These are phyloP conservation scores for Luperina testacea DNA, from an alignment of 2,888 invertebrate genomes.

Conservation along the genomic window DNA sequence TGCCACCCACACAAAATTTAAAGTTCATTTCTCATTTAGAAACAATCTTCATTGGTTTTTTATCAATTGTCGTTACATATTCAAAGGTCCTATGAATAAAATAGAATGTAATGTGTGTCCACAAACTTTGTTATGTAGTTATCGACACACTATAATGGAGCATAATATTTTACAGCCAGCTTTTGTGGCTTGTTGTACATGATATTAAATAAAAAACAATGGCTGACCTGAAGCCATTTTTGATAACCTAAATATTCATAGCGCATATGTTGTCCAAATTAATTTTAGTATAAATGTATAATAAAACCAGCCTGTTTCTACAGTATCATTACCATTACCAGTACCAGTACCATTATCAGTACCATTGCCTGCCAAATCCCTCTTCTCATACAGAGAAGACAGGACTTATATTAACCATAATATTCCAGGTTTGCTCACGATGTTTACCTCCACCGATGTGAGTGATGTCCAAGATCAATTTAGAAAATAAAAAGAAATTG, in stretches of 20 bases:
- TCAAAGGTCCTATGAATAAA: slow-evolving; percentile 5
- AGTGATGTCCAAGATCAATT: too few species aligned
- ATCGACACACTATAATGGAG: slow-evolving; percentile 9
- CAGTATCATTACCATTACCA: too few species aligned
- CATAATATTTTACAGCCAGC: slow-evolving; percentile 48
- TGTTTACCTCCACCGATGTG: too few species aligned
- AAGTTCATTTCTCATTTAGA: background rate
- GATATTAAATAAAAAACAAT: slow-evolving; percentile 54
- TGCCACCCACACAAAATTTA: background rate
- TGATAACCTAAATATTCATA: slow-evolving; percentile 49
- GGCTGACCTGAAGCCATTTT: slow-evolving; percentile 40
- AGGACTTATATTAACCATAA: too few species aligned
- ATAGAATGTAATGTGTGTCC: background rate
- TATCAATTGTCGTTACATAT: background rate
- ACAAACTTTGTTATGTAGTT: slow-evolving; percentile 11
- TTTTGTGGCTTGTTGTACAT: slow-evolving; percentile 42
- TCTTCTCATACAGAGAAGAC: background rate
- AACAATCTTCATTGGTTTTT: background rate
- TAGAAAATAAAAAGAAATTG: too few species aligned
- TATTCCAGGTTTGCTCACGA: too few species aligned
- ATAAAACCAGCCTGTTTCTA: background rate
- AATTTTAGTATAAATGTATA: slow-evolving; percentile 9
- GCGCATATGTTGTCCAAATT: slow-evolving; percentile 28
- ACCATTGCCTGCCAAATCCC: background rate
- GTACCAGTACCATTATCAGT: too few species aligned